Evolutionary conservation across 1,140 invertebrate species (phyloP).

Genomic region (Magallana ariakensis): DNA sequence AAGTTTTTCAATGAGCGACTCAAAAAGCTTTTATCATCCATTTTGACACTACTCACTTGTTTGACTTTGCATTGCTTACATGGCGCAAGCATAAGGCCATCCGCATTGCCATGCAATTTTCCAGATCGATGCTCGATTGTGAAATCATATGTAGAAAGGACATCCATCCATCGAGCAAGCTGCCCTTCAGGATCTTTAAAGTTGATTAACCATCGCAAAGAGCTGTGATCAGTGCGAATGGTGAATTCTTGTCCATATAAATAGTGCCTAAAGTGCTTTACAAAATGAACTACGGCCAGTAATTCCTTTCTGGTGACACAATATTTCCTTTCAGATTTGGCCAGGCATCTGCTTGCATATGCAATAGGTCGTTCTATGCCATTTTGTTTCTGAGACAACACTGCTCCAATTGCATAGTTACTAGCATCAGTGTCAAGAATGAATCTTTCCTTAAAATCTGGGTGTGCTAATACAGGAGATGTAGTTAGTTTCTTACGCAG

Average conservation of each 20-base stretch:
- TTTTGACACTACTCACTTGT: not conserved
- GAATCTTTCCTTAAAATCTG: conserved; percentile 70
- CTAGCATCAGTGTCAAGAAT: conserved; percentile 78
- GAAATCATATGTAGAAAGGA: conserved; percentile 61
- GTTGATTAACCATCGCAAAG: conserved; percentile 37
- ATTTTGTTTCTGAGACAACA: conserved; percentile 73
- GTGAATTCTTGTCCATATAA: too few species aligned
- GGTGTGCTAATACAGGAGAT: conserved; percentile 63
- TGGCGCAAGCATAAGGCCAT: conserved; percentile 54
- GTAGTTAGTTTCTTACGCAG: conserved; percentile 63
- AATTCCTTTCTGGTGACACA: conserved; percentile 49
- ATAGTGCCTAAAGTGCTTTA: conserved; percentile 46
- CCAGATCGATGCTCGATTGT: conserved; percentile 61
- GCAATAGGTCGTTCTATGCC: conserved; percentile 32
- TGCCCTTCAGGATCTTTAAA: not conserved
- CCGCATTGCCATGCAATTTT: conserved; percentile 62
- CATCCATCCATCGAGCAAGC: conserved; percentile 63
- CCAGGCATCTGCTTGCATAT: conserved; percentile 42
- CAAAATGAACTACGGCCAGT: conserved; percentile 45
- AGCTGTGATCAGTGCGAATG: too few species aligned
- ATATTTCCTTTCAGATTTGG: conserved; percentile 45
- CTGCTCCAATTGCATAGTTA: conserved; percentile 74
- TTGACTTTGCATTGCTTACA: conserved; percentile 1
- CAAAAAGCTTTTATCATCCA: not conserved
- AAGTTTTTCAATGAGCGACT: not conserved